Conservation (phyloP, 1,140 invertebrate species). For the Lysiphlebus fabarum region DNA sequence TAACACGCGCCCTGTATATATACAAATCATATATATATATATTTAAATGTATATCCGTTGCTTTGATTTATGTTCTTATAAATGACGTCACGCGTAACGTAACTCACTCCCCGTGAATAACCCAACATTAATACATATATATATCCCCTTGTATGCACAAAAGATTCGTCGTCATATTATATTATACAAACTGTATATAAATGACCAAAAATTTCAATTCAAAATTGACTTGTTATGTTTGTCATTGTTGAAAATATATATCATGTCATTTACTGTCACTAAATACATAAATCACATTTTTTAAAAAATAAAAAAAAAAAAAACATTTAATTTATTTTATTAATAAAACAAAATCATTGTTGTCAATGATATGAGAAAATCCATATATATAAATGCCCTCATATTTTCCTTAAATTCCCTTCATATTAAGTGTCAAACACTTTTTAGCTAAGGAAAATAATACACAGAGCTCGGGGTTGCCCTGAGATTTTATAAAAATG, state of each 20-base stretch:
- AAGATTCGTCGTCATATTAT: slow-evolving; percentile 53
- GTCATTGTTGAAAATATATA: slow-evolving; percentile 53
- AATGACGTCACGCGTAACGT: slow-evolving; percentile 56
- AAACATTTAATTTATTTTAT: too few relatives aligned
- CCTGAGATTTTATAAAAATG: too few relatives aligned
- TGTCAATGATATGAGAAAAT: too few relatives aligned
- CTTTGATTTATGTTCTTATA: slow-evolving; percentile 59
- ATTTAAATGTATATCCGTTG: slow-evolving; percentile 37
- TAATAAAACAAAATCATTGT: too few relatives aligned
- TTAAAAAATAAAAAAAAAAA: not conserved
- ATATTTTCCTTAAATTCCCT: too few relatives aligned
- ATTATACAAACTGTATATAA: slow-evolving; percentile 52
- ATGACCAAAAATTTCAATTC: slow-evolving; percentile 51
- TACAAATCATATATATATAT: slow-evolving; percentile 27
- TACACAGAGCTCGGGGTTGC: too few relatives aligned
- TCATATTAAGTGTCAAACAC: too few relatives aligned
- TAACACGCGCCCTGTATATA: slow-evolving; percentile 7
- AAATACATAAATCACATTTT: not conserved
- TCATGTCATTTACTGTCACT: slow-evolving; percentile 47
- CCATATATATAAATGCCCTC: too few relatives aligned
- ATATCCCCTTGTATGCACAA: slow-evolving; percentile 49
- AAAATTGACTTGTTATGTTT: slow-evolving; percentile 53
- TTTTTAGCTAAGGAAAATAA: too few relatives aligned
- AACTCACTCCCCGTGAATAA: slow-evolving; percentile 25
- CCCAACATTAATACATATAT: not conserved